A percentile compares a stretch with the other conserved stretches of the same genome.
Evolutionary conservation across 2,113 vertebrate genomes (phyloP).

Genomic region (Orthonyx spaldingii): DNA sequence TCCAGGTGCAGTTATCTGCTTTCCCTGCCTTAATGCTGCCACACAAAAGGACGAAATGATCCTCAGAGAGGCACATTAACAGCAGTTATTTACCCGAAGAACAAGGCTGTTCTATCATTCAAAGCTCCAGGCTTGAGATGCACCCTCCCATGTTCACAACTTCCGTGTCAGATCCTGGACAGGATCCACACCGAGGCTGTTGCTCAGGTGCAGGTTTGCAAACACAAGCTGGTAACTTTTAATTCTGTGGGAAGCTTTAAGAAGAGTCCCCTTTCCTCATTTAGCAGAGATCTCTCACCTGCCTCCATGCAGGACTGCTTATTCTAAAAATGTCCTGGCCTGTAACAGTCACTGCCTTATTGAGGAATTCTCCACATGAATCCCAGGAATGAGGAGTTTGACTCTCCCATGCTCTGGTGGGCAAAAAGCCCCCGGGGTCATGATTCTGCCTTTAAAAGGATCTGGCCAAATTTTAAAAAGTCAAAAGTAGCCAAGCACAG

Average conservation of each 20-base stretch:
- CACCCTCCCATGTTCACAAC: not conserved
- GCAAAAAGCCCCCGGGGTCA: not conserved
- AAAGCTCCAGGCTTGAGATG: not conserved
- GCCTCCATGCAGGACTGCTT: not conserved
- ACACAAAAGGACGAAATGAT: not conserved
- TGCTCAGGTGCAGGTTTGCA: not conserved
- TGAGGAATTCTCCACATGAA: not conserved
- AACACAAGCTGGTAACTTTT: not conserved
- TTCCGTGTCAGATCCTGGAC: fast-evolving
- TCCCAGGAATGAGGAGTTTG: not conserved
- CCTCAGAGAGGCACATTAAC: not conserved
- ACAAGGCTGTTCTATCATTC: not conserved
- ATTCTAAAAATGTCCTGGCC: not conserved
- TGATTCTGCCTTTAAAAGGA: not conserved
- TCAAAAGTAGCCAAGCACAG: not conserved
- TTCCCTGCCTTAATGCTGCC: not conserved
- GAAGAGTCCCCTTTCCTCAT: not conserved
- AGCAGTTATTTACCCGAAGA: not conserved
- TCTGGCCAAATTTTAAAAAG: not conserved
- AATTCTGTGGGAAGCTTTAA: not conserved
- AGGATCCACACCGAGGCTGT: not conserved
- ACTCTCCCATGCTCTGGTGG: not conserved
- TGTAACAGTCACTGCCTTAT: not conserved
- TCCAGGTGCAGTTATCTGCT: not conserved
- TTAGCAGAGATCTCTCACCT: not conserved